Evolutionary conservation across 2,797 vertebrate species (phyloP).

Genomic region (Dromococcyx pavoninus): DNA sequence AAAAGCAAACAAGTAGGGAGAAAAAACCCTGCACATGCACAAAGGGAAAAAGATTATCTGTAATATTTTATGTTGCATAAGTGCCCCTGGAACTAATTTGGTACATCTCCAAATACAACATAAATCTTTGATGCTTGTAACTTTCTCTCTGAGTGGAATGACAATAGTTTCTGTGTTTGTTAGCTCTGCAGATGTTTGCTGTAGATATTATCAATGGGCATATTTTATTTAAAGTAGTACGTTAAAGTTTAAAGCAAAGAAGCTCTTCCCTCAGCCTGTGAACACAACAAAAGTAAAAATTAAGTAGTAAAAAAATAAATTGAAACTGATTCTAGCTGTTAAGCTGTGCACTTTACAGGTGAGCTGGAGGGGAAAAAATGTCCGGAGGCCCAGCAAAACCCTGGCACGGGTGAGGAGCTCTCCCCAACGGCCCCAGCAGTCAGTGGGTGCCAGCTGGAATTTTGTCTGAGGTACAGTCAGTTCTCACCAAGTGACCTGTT

Average conservation of each 20-base stretch:
- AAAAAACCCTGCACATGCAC: not conserved
- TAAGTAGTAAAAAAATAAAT: not conserved
- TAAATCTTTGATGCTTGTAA: conserved; percentile 1
- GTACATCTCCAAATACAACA: conserved; percentile 45
- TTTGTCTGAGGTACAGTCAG: not conserved
- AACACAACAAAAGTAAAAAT: not conserved
- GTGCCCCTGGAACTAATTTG: conserved; percentile 18
- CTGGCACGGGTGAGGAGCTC: not conserved
- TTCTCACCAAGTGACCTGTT: not conserved
- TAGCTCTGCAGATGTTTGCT: conserved; percentile 19
- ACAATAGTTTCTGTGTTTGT: not conserved
- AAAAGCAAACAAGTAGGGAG: not conserved
- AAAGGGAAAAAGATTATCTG: not conserved
- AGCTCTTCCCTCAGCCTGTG: not conserved
- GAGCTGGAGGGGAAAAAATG: not conserved
- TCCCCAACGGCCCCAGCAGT: not conserved
- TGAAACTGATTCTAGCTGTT: not conserved
- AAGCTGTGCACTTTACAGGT: not conserved
- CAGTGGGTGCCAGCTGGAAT: not conserved
- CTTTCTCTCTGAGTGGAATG: not conserved
- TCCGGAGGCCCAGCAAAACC: accelerated
- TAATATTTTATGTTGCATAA: conserved; percentile 22
- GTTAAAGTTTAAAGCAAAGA: not conserved
- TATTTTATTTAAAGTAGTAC: not conserved
- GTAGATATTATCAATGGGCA: not conserved